Base-by-base conservation (phyloP, 1,140 invertebrate species). In the Vanessa tameamea region DNA sequence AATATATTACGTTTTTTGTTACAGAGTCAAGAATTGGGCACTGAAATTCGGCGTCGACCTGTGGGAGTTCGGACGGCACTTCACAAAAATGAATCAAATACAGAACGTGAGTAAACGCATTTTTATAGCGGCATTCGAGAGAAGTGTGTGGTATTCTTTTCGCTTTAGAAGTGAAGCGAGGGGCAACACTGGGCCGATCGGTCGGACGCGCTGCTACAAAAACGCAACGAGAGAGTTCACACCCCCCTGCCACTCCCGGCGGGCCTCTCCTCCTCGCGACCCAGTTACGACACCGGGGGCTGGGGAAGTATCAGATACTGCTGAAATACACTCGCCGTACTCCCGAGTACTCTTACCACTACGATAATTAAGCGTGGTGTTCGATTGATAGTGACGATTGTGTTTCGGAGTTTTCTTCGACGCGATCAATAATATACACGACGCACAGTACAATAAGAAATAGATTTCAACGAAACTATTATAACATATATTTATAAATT, bases 11-110 rank as follows among this genome's bases (percentile, higher is more conserved):
- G 59, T 75, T 83, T 82, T 88, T 64, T 82, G 83, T 96, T 96
- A 73, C 94, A 98, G 97, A 94, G 96, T 98, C 70, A 96, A 97
- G 91, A 97, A 97, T 89, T 98, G 97, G 97, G 97, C 97, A 47
- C 90, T 97, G 72, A 97, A 97, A 92, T 97, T 98, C 86, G 97
- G 97, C 76, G 96, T 97, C 63, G 96, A 97, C 89, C 91, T 98
- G 64, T 98, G 97, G 96, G 96, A 97, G 91, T 97, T 97, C 82
- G 97, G 97, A 53, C 94, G 95, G 86, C 95, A 97, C 87, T 96
- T 96, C 84, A 98, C 97, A 37, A 97, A 97, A 94, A 97, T 97
- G 95, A 95, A 95, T 82, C 96, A 97, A 88, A 96, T 97, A 88
- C 95, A 97, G 94, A 95, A 94, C 92, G 97, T 97, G 94, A 96